Conservation (phyloP, 1,140 invertebrate species). For the Rhysida immarginata region DNA sequence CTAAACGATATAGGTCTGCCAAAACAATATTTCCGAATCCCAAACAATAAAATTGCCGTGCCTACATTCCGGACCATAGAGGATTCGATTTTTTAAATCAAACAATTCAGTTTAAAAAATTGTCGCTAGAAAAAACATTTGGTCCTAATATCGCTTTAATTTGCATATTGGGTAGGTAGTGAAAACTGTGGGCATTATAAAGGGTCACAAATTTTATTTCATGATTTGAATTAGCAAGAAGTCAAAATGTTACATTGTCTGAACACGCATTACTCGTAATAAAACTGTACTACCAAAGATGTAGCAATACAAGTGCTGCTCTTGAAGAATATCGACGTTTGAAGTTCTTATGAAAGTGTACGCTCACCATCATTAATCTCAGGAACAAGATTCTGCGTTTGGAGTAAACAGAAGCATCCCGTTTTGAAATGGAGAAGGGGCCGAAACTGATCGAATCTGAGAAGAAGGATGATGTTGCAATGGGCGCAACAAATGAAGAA, state of each 20-base stretch:
- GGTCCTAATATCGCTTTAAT: neutral
- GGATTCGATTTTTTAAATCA: neutral
- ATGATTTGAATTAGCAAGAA: neutral
- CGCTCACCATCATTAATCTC: neutral
- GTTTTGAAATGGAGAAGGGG: neutral
- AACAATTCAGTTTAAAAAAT: neutral
- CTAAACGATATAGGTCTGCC: too few relatives aligned
- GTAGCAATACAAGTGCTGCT: neutral
- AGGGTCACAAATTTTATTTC: neutral
- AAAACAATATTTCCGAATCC: too few relatives aligned
- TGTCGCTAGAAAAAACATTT: neutral
- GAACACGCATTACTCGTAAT: neutral
- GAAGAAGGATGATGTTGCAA: neutral
- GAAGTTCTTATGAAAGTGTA: neutral
- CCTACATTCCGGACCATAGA: neutral
- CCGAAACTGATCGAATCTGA: neutral
- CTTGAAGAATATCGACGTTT: neutral
- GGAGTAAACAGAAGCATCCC: neutral
- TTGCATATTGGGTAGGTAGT: neutral
- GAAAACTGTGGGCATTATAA: neutral
- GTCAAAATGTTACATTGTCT: neutral
- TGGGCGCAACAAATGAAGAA: neutral
- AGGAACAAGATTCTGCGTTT: neutral
- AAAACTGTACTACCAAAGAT: neutral
- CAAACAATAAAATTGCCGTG: too few relatives aligned